Conservation (phyloP, 2,888 invertebrate genomes). For the Azorinus chamasolen region DNA sequence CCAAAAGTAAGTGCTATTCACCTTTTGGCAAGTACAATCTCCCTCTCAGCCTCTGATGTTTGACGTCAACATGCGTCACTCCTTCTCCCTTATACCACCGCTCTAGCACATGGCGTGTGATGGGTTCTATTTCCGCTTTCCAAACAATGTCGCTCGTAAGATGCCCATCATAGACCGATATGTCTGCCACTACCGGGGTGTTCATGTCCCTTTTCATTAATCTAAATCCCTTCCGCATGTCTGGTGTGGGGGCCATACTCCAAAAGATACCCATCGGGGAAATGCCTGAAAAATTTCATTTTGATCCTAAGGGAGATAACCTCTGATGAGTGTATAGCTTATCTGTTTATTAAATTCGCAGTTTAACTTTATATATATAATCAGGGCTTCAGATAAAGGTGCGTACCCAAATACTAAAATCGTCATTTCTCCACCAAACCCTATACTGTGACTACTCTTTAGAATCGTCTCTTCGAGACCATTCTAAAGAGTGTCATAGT, state of each 20-base stretch:
- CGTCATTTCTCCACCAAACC: too few relatives aligned
- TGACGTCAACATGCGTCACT: slow-evolving; percentile 66
- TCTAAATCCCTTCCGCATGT: slow-evolving; percentile 62
- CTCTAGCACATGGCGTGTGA: slow-evolving; percentile 33
- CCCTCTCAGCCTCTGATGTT: slow-evolving; percentile 72
- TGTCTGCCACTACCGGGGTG: slow-evolving; percentile 57
- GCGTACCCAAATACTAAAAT: too few relatives aligned
- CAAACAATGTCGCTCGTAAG: slow-evolving; percentile 41
- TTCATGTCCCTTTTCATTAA: slow-evolving; percentile 70
- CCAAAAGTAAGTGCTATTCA: too few relatives aligned
- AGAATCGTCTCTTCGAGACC: background rate
- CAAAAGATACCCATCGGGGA: slow-evolving; percentile 80
- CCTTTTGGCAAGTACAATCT: slow-evolving; percentile 76
- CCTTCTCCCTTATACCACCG: slow-evolving; percentile 69
- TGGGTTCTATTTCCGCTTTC: background rate
- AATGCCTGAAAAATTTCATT: slow-evolving; percentile 62
- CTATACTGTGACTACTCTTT: too few relatives aligned
- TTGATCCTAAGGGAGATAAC: background rate
- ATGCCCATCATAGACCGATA: slow-evolving; percentile 65
- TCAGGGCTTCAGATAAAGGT: too few relatives aligned
- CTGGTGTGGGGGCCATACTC: slow-evolving; percentile 72
- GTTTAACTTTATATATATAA: too few relatives aligned
- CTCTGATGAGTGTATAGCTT: background rate
- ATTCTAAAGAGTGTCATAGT: too few relatives aligned
- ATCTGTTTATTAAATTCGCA: background rate